Evolutionary conservation across 2,888 invertebrate genomes (phyloP), one percentile per base, ranked within the genome.

Genomic region (Rapana venosa): DNA sequence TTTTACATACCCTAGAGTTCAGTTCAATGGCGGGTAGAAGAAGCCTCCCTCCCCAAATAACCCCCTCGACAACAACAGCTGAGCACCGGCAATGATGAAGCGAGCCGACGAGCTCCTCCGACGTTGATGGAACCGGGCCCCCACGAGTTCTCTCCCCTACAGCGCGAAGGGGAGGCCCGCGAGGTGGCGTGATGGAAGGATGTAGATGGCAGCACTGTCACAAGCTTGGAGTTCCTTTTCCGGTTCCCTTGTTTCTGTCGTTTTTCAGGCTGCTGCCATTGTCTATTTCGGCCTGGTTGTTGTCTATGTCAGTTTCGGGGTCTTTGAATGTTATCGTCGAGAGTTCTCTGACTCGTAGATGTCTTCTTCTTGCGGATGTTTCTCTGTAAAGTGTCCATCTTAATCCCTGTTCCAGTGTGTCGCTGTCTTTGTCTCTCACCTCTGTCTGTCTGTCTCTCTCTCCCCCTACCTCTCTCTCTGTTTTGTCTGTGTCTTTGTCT

Each of bases 181-280:
- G 74, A 30, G 74, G 74, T 22, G n/a, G 70, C 22, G 70, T n/a
- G 26, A n/a, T 70, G 70, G 70, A 70, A 74, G 74, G 74, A 26
- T 74, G n/a, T 26, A 74, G 74, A 74, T 74, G 70, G 70, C 74
- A 74, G 74, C 74, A 74, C 74, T 74, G 74, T 74, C 74, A 74
- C 74, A 74, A 74, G 30, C 74, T 11, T n/a, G 74, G n/a, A 8
- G 11, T 74, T 74, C 74, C 74, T n/a, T 74, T 74, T 74, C 74
- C 30, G 70, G n/a, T 74, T 11, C 11, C 74, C 0, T n/a, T 26
- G 5, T n/a, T 30, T 74, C 74, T n/a, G 74, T 4, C n/a, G n/a
- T 74, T 26, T 47, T 47, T 47, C 47, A 47, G 47, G 47, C 47
- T 47, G 47, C 47, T 47, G 47, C 22, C 35, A 5, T 79, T 74